Conservation (phyloP, 2,888 invertebrate species). For the Platerodrilus igneus region DNA sequence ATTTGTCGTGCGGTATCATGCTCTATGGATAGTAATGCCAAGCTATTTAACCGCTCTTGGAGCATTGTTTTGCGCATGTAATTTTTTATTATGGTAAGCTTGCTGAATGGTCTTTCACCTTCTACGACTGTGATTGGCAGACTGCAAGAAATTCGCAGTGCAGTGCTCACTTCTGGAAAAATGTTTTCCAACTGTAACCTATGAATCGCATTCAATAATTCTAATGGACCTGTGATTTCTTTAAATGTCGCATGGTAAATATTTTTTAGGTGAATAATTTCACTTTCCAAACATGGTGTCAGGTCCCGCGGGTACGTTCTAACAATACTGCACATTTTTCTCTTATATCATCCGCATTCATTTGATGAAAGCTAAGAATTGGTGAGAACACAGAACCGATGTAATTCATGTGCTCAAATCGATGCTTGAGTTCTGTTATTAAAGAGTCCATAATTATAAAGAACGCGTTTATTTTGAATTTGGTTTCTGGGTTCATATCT, state of each 20-base stretch:
- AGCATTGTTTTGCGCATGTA: conserved; percentile 1
- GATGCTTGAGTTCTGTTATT: no score
- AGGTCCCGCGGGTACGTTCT: no score
- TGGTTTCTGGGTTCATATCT: conserved; percentile 3
- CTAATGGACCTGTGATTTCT: conserved; percentile 4
- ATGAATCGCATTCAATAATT: conserved; percentile 1
- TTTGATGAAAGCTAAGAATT: no score
- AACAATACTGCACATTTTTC: no score
- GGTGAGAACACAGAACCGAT: no score
- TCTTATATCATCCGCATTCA: no score
- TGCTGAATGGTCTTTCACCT: conserved; percentile 2
- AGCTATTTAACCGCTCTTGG: conserved; percentile 2
- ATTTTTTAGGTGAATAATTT: no score
- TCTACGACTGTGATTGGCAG: background rate
- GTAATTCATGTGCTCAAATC: no score
- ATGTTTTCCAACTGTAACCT: conserved; percentile 1
- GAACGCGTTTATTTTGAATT: no score
- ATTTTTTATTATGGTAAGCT: conserved; percentile 1
- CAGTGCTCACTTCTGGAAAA: conserved; percentile 2
- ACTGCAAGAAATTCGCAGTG: background rate
- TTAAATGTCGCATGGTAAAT: conserved; percentile 1
- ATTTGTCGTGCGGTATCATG: conserved; percentile 1
- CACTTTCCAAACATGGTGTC: no score
- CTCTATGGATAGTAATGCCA: conserved; percentile 2
- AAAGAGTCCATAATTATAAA: no score